Base-by-base conservation (phyloP, 2,888 invertebrate genomes). In the Chouioia cunea region DNA sequence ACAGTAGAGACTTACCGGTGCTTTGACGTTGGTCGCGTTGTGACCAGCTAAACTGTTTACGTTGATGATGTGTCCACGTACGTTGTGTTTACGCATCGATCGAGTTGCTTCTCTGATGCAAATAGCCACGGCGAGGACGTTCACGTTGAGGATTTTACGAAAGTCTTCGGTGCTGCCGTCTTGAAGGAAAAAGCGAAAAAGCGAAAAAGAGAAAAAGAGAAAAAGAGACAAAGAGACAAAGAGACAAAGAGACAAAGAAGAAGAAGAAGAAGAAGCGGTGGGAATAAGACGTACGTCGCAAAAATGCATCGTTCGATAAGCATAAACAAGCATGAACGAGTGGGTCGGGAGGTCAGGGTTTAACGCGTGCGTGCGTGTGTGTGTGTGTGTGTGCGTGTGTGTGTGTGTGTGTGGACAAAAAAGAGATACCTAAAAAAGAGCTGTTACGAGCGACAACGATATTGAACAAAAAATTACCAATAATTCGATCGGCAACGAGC, bases 1-100 rank as follows among this genome's bases (percentile, higher is more conserved):
- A n/a, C 84, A 76, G 78, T 89, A 89, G 73, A 89, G 62, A 67
- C 80, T 83, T 6, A 82, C 2, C 0, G 81, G 78, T 2, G 78
- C 1, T 0, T 75, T 74, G 43, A 83, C 56, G n/a, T 71, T 27
- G 1, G 79, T 77, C 0, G 80, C 79, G 56, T 75, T 75, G 68
- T 83, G 85, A 0, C 85, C 86, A 0, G 77, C 79, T 0, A 82
- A 36, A 60, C 85, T 91, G 81, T 89, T 90, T 65, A 91, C 86
- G 64, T 90, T 87, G 63, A 92, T 86, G 73, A 91, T 88, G 74
- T 91, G 90, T 0, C 90, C 91, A 53, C 87, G 87, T 0, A 86
- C 82, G 1, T 86, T 83, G 47, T 86, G 82, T 43, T 86, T 86
- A 44, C 85, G 86, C 89, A 91, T 90, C 0, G 87, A 84, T 67